A percentile compares a stretch with the other conserved stretches of the same genome.
Evolutionary conservation across 2,888 invertebrate genomes (phyloP).

Genomic region (Pecten maximus): DNA sequence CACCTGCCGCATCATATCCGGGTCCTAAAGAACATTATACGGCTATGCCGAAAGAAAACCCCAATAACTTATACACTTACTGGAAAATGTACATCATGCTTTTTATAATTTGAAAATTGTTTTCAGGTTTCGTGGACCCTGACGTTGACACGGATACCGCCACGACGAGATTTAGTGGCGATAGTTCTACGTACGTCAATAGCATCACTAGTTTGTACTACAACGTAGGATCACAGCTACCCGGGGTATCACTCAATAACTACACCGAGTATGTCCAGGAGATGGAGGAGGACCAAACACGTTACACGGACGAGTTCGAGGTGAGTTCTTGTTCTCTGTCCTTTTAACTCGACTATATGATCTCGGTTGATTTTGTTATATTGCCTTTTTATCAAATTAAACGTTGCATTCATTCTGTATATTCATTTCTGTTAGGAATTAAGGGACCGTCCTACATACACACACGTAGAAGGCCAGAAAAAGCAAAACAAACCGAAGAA

Average conservation of each 20-base stretch:
- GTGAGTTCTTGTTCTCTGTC: conserved; percentile 48
- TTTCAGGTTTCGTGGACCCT: conserved; percentile 21
- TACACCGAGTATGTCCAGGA: conserved; percentile 61
- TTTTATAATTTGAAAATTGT: too few relatives aligned
- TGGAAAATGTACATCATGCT: too few relatives aligned
- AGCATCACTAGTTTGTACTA: conserved; percentile 39
- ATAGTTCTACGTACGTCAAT: conserved; percentile 36
- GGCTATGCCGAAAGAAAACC: too few relatives aligned
- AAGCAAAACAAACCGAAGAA: conserved; percentile 67
- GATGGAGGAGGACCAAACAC: conserved; percentile 57
- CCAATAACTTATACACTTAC: too few relatives aligned
- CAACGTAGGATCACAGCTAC: conserved; percentile 36
- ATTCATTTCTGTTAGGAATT: conserved; percentile 55
- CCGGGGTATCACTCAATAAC: conserved; percentile 58
- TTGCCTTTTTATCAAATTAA: neutral
- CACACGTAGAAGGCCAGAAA: conserved; percentile 63
- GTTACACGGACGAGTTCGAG: conserved; percentile 61
- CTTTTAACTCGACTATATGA: too few relatives aligned
- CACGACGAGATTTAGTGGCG: neutral
- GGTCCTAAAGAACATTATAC: too few relatives aligned
- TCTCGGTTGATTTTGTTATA: neutral
- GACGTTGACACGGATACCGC: neutral
- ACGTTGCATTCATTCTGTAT: neutral
- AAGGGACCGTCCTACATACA: conserved; percentile 56
- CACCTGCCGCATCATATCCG: too few relatives aligned